A percentile compares a stretch with the other conserved stretches of the same genome.
Evolutionary conservation across 35 echinoderm and acorn worm genomes (phyloP).

Genomic region (Ptychodera flava): DNA sequence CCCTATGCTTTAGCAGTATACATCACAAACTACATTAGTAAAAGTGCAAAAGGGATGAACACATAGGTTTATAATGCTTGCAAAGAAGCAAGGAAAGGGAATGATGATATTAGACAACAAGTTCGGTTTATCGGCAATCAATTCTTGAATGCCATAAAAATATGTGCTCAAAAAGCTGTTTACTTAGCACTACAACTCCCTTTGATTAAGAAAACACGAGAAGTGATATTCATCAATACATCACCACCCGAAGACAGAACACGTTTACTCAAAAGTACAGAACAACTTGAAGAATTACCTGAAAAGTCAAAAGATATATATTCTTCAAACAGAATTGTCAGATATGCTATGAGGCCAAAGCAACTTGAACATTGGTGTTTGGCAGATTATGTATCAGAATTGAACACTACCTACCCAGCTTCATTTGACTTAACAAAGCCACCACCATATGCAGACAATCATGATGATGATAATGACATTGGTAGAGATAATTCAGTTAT

Average conservation of each 20-base stretch:
- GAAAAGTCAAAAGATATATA: conserved; percentile 48
- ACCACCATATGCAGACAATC: neutral
- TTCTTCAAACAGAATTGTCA: conserved; percentile 14
- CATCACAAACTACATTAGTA: conserved; percentile 55
- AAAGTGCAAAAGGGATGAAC: conserved; percentile 47
- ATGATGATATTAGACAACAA: conserved; percentile 20
- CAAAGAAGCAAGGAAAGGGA: conserved; percentile 47
- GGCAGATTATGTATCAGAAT: conserved; percentile 46
- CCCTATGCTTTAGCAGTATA: conserved; percentile 63
- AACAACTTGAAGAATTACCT: conserved; percentile 38
- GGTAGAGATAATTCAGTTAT: neutral
- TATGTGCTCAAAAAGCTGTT: conserved; percentile 63
- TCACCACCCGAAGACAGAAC: conserved; percentile 32
- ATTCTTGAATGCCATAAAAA: conserved; percentile 53
- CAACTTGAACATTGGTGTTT: conserved; percentile 45
- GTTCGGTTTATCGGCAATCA: conserved; percentile 52
- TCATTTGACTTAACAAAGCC: too few relatives aligned
- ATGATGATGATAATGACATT: conserved; percentile 1
- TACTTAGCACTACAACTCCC: conserved; percentile 50
- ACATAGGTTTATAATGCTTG: conserved; percentile 19
- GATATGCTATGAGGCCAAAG: conserved; percentile 35
- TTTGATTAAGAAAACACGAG: conserved; percentile 32
- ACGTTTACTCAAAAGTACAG: conserved; percentile 23
- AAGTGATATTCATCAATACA: conserved; percentile 68
- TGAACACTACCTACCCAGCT: conserved; percentile 11